Conservation (phyloP, 2,113 vertebrate genomes). For the Pteruthius melanotis region DNA sequence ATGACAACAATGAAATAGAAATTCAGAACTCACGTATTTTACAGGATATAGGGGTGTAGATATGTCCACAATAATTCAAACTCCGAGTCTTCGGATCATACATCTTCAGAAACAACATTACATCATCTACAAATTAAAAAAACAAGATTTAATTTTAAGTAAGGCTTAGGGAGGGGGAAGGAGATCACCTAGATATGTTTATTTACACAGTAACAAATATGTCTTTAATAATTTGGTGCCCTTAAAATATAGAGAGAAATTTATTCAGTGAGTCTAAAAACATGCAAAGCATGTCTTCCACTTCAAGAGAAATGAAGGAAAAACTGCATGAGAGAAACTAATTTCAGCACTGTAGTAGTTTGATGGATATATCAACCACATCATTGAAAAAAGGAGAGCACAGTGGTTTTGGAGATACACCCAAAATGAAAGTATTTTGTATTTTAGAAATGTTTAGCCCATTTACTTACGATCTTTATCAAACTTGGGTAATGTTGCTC, state of each 20-base stretch:
- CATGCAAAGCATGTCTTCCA: neutral
- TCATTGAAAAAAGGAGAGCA: accelerated
- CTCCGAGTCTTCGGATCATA: slow-evolving; percentile 98
- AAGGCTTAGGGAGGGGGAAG: neutral
- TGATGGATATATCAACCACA: neutral
- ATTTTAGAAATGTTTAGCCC: neutral
- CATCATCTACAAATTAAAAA: slow-evolving; percentile 83
- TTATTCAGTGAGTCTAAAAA: neutral
- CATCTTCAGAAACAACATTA: slow-evolving; percentile 99
- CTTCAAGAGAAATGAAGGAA: neutral
- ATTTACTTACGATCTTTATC: slow-evolving; percentile 97
- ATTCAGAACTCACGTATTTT: slow-evolving; percentile 92
- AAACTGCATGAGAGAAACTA: neutral
- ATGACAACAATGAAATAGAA: neutral
- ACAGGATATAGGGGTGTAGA: slow-evolving; percentile 99
- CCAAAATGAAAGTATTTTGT: neutral
- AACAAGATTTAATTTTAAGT: neutral
- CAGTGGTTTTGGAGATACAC: neutral
- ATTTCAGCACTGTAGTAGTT: neutral
- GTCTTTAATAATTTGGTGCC: neutral
- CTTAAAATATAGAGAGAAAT: neutral
- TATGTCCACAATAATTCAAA: slow-evolving; percentile 99
- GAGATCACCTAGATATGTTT: neutral
- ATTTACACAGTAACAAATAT: neutral
- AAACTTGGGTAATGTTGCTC: slow-evolving; percentile 96